Evolutionary conservation across 2,888 invertebrate species (phyloP).

Genomic region (Drosophila atripex): DNA sequence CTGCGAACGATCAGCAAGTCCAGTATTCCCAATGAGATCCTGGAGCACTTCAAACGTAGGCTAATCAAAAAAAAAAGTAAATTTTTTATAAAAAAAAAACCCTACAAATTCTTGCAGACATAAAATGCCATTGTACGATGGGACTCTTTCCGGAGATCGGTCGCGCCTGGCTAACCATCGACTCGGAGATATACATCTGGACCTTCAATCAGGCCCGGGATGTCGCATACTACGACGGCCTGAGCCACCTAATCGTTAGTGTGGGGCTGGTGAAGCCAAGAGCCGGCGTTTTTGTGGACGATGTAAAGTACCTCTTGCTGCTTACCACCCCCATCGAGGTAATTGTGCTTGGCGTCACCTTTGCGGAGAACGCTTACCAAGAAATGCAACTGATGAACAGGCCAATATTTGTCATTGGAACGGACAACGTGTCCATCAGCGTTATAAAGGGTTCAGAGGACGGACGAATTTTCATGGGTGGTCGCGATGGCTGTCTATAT

Average conservation of each 20-base stretch:
- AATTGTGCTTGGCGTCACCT: constrained; percentile 85
- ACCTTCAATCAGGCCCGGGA: constrained; percentile 97
- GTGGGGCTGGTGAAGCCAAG: constrained; percentile 96
- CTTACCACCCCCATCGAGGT: constrained; percentile 98
- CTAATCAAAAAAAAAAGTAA: background rate
- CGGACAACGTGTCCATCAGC: constrained; percentile 93
- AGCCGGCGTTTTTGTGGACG: constrained; percentile 93
- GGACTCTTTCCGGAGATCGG: constrained; percentile 98
- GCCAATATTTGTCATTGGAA: constrained; percentile 96
- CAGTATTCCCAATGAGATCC: constrained; percentile 95
- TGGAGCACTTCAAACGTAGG: constrained; percentile 97
- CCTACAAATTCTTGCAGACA: constrained; percentile 87
- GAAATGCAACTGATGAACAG: constrained; percentile 97
- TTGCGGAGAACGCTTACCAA: constrained; percentile 83
- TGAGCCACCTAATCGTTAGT: constrained; percentile 96
- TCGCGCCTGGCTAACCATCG: constrained; percentile 98
- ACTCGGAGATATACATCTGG: constrained; percentile 98
- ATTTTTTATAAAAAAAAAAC: background rate
- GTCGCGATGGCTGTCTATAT: constrained; percentile 96
- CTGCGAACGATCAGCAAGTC: constrained; percentile 92
- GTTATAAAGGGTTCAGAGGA: constrained; percentile 91
- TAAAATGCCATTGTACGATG: constrained; percentile 98
- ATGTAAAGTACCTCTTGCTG: constrained; percentile 95
- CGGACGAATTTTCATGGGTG: constrained; percentile 97
- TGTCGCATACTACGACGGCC: constrained; percentile 97